Percentiles rank a stretch among this genome's conserved stretches.
Conservation (phyloP, 2,797 vertebrate genomes). For the Cottoperca gobio region DNA sequence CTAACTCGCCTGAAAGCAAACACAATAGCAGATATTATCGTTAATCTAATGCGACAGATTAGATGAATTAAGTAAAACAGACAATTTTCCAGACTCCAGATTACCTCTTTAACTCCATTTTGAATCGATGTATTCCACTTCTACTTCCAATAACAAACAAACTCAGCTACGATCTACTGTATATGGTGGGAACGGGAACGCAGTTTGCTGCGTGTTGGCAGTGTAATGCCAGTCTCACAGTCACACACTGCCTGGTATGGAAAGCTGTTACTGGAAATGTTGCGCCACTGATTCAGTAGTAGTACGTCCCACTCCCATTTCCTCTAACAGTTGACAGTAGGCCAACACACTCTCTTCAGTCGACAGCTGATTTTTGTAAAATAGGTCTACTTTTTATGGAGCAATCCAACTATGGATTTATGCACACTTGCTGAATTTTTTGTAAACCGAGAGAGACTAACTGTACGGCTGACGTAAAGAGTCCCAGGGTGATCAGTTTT, state of each 20-base stretch:
- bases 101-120: conserved; percentile 33
- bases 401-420: no score
- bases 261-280: conserved; percentile 25
- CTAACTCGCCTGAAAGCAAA: conserved; percentile 1
- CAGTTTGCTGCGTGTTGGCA: background rate
- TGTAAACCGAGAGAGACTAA: no score
- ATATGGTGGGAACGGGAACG: fast-evolving
- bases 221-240: background rate
- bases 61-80: fast-evolving
- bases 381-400: no score
- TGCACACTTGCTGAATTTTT: no score
- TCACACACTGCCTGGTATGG: conserved; percentile 9
- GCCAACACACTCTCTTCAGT: no score
- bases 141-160: background rate
- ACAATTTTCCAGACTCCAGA: fast-evolving
- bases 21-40: fast-evolving
- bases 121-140: background rate
- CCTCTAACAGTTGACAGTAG: background rate
- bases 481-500: no score
- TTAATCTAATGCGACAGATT: background rate
- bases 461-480: no score
- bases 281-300: background rate
- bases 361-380: background rate
- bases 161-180: fast-evolving
- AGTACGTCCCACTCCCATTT: background rate